Conservation (phyloP, 2,888 invertebrate species). For the Phrixothrix hirtus region DNA sequence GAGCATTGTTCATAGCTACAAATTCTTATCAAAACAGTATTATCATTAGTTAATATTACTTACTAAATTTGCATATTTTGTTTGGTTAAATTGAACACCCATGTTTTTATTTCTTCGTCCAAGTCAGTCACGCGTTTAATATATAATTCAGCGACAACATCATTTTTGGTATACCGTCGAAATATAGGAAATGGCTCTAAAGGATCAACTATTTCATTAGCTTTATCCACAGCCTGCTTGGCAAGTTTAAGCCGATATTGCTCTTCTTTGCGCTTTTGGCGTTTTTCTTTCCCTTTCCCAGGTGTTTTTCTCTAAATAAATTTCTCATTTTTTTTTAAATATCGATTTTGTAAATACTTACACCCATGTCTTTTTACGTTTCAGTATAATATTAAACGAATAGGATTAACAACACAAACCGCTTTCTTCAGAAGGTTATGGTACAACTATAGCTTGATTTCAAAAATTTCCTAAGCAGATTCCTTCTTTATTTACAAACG, state of each 20-base stretch:
- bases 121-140: slow-evolving; percentile 64
- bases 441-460: too few species aligned
- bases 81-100: slow-evolving; percentile 76
- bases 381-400: too few species aligned
- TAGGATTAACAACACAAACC: too few species aligned
- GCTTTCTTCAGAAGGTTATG: too few species aligned
- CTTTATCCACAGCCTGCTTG: slow-evolving; percentile 63
- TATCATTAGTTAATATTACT: slow-evolving; percentile 43
- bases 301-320: slow-evolving; percentile 62
- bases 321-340: too few species aligned
- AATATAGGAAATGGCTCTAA: slow-evolving; percentile 65
- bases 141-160: slow-evolving; percentile 63
- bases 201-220: slow-evolving; percentile 64
- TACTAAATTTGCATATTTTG: slow-evolving; percentile 79
- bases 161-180: slow-evolving; percentile 65
- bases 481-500: too few species aligned
- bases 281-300: slow-evolving; percentile 65
- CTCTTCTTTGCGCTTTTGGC: slow-evolving; percentile 64
- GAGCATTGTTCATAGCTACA: slow-evolving; percentile 71
- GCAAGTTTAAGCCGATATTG: slow-evolving; percentile 64
- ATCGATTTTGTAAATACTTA: too few species aligned
- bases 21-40: slow-evolving; percentile 2
- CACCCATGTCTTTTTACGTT: too few species aligned
- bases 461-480: too few species aligned
- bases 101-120: slow-evolving; percentile 62